Evolutionary conservation across 2,888 invertebrate species (phyloP), one percentile per base, ranked within the genome.

Genomic region (Polyploca ridens): DNA sequence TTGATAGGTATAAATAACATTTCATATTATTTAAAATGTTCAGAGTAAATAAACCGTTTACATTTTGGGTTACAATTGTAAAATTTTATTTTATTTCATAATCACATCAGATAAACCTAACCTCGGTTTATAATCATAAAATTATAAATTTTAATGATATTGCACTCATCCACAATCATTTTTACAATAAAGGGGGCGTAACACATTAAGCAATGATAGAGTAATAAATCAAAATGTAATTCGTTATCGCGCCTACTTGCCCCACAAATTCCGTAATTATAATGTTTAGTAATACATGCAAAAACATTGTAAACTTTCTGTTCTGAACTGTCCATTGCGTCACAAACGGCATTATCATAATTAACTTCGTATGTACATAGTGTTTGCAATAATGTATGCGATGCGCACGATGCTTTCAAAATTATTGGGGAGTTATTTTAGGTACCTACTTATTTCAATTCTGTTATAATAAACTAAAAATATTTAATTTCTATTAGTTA

Each of bases 151-250:
- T 41, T 11, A 41, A 41, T 41, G 41, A 41, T 3, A 19, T 19
- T 4, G 54, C 54, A 19, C 54, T 54, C 54, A 54, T 54, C 54
- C 16, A 49, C 49, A 49, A 54, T 54, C n/a, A 49, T 54, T 54
- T 54, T 54, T 54, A 54, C 54, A 54, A 54, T 54, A 19, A 54
- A 54, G 54, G 54, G 54, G 54, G 54, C 54, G 54, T 54, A 54
- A 54, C 49, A 33, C 35, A 57, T 67, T 58, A 62, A 66, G 68
- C 68, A 64, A 71, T 64, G 63, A 67, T 63, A 54, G 59, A 63
- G 70, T 68, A 69, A 75, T 75, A 75, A 72, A 75, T 75, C 74
- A 77, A 74, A 74, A 74, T 66, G 72, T 66, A 74, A 75, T 74
- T 72, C 69, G 64, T 66, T 64, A 61, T 69, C 57, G 61, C 63